phyloP scores from a whole-genome alignment of 2,888 invertebrate species.

The Phalera bucephala region DNA sequence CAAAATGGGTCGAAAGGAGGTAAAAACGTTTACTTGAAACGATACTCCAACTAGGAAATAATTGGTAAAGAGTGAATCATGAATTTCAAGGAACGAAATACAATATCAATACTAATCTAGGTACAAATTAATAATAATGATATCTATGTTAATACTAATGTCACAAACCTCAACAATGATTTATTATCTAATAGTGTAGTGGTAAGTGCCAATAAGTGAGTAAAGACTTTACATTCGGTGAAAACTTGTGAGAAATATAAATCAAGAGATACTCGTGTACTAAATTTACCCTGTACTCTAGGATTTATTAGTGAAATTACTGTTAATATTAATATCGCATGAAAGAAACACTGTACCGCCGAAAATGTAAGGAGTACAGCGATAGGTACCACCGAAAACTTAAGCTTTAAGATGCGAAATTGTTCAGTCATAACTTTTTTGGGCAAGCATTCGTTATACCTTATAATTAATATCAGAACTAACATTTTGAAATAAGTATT shows the following conservation, averaged over 20 bases:
- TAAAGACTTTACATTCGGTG: slow-evolving; percentile 72
- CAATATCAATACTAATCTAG: slow-evolving; percentile 60
- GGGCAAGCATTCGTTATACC: slow-evolving; percentile 64
- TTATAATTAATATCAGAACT: slow-evolving; percentile 38
- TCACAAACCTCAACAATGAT: slow-evolving; percentile 74
- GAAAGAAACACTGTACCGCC: slow-evolving; percentile 42
- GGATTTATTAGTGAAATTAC: slow-evolving; percentile 75
- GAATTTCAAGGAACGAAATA: slow-evolving; percentile 40
- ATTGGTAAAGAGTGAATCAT: slow-evolving; percentile 43
- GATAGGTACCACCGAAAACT: slow-evolving; percentile 41
- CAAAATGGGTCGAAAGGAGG: slow-evolving; percentile 72
- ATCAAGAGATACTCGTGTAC: slow-evolving; percentile 71
- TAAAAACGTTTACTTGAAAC: slow-evolving; percentile 50
- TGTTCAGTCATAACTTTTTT: slow-evolving; percentile 68
- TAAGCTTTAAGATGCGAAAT: slow-evolving; percentile 44
- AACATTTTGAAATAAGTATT: no score
- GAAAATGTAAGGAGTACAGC: slow-evolving; percentile 29
- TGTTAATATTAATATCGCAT: slow-evolving; percentile 50
- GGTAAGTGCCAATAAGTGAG: slow-evolving; percentile 74
- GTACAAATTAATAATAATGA: slow-evolving; percentile 59
- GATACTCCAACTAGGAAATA: slow-evolving; percentile 36
- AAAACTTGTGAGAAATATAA: slow-evolving; percentile 71
- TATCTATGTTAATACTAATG: slow-evolving; percentile 65
- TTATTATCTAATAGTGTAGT: slow-evolving; percentile 63
- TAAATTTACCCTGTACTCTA: slow-evolving; percentile 82